These are phyloP conservation scores for Thomomys bottae DNA, from an alignment of 2,113 vertebrate genomes.

Conservation along the genomic window DNA sequence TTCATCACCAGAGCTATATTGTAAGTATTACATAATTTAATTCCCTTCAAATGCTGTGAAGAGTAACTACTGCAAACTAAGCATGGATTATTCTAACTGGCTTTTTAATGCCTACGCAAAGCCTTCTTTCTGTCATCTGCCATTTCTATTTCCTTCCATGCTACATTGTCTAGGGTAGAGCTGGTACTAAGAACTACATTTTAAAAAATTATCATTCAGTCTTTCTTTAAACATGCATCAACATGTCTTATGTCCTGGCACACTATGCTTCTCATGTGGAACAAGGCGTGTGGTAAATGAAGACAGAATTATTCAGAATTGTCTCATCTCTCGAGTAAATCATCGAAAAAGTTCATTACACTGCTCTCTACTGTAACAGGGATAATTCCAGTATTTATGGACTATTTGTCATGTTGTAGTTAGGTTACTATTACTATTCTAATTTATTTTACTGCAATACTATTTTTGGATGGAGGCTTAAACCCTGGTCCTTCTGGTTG, in stretches of 20 bases:
- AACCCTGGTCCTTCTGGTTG: not conserved
- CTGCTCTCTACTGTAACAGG: not conserved
- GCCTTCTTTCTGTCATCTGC: constrained; percentile 12
- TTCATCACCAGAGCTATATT: not conserved
- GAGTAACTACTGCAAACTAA: constrained; percentile 33
- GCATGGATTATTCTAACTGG: constrained; percentile 8
- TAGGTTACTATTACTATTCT: no score
- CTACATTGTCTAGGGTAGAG: constrained; percentile 2
- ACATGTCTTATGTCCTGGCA: not conserved
- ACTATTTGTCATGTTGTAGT: not conserved
- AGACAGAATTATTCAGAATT: not conserved
- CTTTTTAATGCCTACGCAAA: constrained; percentile 3
- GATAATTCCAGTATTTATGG: not conserved
- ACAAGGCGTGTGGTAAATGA: not conserved
- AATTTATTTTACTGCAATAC: no score
- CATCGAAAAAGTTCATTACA: not conserved
- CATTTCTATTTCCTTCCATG: not conserved
- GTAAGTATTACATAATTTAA: constrained; percentile 52
- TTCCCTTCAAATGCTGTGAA: not conserved
- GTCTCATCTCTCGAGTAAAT: not conserved
- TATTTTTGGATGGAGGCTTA: no score
- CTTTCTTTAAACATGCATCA: not conserved
- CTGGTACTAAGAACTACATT: not conserved
- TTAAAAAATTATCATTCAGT: not conserved
- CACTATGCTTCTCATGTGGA: not conserved